These are phyloP conservation scores for Lysiphlebus fabarum DNA, from an alignment of 1,140 invertebrate species.

Conservation along the genomic window DNA sequence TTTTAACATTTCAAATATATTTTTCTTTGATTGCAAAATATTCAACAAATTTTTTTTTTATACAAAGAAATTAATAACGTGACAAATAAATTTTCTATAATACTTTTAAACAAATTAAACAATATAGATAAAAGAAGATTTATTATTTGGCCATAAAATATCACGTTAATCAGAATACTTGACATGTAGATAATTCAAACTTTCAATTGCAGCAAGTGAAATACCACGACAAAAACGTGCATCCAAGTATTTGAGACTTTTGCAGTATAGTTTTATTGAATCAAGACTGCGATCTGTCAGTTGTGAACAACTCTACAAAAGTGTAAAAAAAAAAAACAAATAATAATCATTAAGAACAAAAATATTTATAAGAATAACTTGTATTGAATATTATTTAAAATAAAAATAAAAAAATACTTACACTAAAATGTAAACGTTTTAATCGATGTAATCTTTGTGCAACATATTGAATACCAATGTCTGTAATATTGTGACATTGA, in stretches of 20 bases:
- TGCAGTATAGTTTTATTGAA: conserved; percentile 59
- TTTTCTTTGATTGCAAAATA: too few relatives aligned
- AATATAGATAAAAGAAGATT: conserved; percentile 19
- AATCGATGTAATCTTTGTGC: conserved; percentile 60
- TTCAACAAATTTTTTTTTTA: too few relatives aligned
- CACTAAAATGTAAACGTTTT: conserved; percentile 61
- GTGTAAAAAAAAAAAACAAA: conserved; percentile 14
- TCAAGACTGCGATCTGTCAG: conserved; percentile 64
- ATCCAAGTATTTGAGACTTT: conserved; percentile 58
- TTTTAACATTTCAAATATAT: too few relatives aligned
- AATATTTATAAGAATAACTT: too few relatives aligned
- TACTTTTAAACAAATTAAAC: too few relatives aligned
- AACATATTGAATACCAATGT: conserved; percentile 61
- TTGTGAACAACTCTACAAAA: conserved; percentile 62
- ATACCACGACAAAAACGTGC: conserved; percentile 61
- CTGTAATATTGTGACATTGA: conserved; percentile 66
- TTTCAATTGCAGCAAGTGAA: conserved; percentile 42
- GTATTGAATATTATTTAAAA: not conserved
- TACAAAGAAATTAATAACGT: too few relatives aligned
- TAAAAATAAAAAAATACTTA: conserved; percentile 34
- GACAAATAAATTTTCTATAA: too few relatives aligned
- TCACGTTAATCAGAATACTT: conserved; percentile 28
- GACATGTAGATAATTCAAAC: conserved; percentile 26
- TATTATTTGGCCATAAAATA: conserved; percentile 10
- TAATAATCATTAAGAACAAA: not conserved